Percentiles rank a stretch among this genome's conserved stretches.
Conservation (phyloP, 2,888 invertebrate species). For the Scaeva pyrastri region DNA sequence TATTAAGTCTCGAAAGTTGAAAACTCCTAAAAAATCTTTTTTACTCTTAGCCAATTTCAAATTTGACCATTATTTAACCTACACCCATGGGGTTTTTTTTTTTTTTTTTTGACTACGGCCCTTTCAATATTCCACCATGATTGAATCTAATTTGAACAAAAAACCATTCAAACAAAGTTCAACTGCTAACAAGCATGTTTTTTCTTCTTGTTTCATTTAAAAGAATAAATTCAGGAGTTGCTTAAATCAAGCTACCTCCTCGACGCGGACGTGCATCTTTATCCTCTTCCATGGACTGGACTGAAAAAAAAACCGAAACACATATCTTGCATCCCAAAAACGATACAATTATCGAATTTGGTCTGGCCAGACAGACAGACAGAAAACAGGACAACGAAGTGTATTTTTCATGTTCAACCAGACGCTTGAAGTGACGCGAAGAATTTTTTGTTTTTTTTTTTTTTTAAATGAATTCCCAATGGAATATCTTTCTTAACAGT, state of each 20-base stretch:
- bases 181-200: background rate
- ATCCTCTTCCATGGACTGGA: background rate
- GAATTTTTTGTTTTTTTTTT: conserved; percentile 20
- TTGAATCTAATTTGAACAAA: conserved; percentile 42
- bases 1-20: no score
- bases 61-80: no score
- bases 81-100: background rate
- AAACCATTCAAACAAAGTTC: conserved; percentile 1
- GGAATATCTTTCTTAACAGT: background rate
- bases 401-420: conserved; percentile 19
- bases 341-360: conserved; percentile 62
- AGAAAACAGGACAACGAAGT: conserved; percentile 28
- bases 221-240: background rate
- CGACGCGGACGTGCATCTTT: background rate
- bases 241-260: background rate
- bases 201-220: background rate
- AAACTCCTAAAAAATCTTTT: no score
- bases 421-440: conserved; percentile 49
- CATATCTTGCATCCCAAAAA: conserved; percentile 22
- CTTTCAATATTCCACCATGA: conserved; percentile 1
- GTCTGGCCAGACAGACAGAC: no score
- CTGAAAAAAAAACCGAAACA: conserved; percentile 24
- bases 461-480: conserved; percentile 10
- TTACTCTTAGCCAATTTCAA: no score
- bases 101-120: background rate